Evolutionary conservation across 2,797 vertebrate species (phyloP).

Genomic region (Esox lucius): DNA sequence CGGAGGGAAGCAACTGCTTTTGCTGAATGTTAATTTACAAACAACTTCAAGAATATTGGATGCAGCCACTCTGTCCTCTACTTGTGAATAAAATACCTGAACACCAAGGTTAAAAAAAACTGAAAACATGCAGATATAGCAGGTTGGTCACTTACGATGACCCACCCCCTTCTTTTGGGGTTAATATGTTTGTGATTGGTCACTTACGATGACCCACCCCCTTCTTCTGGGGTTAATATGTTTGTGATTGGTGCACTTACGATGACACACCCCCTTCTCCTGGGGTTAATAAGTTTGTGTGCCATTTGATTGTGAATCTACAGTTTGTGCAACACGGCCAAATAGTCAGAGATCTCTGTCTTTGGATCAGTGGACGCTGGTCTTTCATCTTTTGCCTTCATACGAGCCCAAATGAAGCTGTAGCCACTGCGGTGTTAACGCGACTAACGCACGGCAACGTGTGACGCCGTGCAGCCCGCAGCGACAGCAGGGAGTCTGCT

Average conservation of each 20-base stretch:
- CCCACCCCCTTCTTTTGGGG: conserved; percentile 21
- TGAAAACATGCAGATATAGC: neutral
- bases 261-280: conserved; percentile 5
- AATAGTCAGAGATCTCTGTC: conserved; percentile 47
- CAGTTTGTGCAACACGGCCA: conserved; percentile 47
- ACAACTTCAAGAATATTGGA: conserved; percentile 47
- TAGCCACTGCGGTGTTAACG: conserved; percentile 43
- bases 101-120: neutral
- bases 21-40: conserved; percentile 60
- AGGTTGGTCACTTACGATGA: neutral
- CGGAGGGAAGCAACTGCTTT: conserved; percentile 50
- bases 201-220: neutral
- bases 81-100: neutral
- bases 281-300: conserved; percentile 42
- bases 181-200: conserved; percentile 36
- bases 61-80: neutral
- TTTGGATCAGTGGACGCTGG: conserved; percentile 18
- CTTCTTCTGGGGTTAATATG: conserved; percentile 45
- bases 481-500: conserved; percentile 56
- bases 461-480: conserved; percentile 54
- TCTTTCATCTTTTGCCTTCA: conserved; percentile 69
- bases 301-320: conserved; percentile 33
- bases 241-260: neutral
- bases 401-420: conserved; percentile 65
- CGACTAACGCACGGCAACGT: conserved; percentile 46